These are phyloP conservation scores for Dioctria linearis DNA, from an alignment of 2,888 invertebrate species.

Conservation along the genomic window DNA sequence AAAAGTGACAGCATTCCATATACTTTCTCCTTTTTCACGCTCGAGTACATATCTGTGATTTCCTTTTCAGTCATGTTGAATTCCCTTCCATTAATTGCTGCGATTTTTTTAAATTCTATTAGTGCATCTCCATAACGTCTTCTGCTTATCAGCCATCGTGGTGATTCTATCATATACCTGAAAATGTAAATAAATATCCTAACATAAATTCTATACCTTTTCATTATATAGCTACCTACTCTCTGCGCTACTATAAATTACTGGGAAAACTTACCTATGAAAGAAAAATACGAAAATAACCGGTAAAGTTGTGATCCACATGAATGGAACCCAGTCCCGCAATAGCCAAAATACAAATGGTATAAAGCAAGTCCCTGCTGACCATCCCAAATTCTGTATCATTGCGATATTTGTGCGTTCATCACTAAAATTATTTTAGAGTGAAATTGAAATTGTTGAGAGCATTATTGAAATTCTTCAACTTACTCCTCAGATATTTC, in stretches of 20 bases:
- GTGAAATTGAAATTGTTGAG: neutral
- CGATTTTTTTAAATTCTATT: conserved; percentile 73
- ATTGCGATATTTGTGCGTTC: conserved; percentile 72
- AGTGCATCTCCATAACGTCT: conserved; percentile 72
- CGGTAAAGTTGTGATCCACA: conserved; percentile 72
- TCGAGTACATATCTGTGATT: conserved; percentile 69
- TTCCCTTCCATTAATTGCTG: conserved; percentile 72
- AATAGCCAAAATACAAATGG: conserved; percentile 73
- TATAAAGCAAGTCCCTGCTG: conserved; percentile 72
- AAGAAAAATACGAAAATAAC: conserved; percentile 68
- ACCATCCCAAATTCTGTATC: conserved; percentile 73
- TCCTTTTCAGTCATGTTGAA: conserved; percentile 70
- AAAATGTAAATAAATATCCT: neutral
- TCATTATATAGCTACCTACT: no score
- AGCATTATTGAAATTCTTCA: conserved; percentile 24
- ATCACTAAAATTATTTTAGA: conserved; percentile 64
- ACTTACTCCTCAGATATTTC: conserved; percentile 73
- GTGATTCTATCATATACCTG: conserved; percentile 77
- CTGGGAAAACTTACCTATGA: conserved; percentile 68
- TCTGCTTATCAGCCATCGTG: conserved; percentile 76
- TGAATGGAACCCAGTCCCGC: conserved; percentile 72
- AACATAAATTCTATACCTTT: no score
- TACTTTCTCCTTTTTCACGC: conserved; percentile 68
- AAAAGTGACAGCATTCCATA: conserved; percentile 75
- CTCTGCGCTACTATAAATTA: neutral